phyloP scores from a whole-genome alignment of 2,888 invertebrate genomes.

The Drosophila dives region DNA sequence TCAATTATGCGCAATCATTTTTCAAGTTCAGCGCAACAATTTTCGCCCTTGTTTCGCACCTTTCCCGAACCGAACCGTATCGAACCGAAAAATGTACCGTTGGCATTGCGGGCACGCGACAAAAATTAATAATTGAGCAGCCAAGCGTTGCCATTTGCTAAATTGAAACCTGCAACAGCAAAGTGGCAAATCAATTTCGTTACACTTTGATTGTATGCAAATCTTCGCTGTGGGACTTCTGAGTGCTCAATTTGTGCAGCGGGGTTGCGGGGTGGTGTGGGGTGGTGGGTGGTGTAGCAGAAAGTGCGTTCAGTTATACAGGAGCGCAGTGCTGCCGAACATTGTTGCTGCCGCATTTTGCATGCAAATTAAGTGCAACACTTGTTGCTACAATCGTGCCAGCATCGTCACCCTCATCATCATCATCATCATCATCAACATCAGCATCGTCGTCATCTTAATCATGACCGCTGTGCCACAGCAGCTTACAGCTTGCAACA shows the following conservation, averaged over 20 bases:
- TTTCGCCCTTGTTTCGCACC: conserved; percentile 3
- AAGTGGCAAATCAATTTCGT: conserved; percentile 77
- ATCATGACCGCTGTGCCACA: conserved; percentile 19
- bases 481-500: conserved; percentile 13
- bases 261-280: accelerated
- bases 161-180: conserved; percentile 68
- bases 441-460: conserved; percentile 23
- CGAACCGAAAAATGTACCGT: neutral
- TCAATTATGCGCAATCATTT: conserved; percentile 79
- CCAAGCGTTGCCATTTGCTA: conserved; percentile 68
- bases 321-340: conserved; percentile 1
- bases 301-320: conserved; percentile 9
- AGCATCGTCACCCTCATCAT: conserved; percentile 18
- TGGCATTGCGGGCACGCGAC: conserved; percentile 70
- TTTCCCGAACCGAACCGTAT: neutral
- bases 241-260: conserved; percentile 7
- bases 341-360: conserved; percentile 60
- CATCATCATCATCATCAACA: conserved; percentile 12
- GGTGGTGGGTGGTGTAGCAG: no score
- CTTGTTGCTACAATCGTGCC: conserved; percentile 61
- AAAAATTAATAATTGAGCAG: conserved; percentile 77
- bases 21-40: conserved; percentile 64
- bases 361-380: conserved; percentile 77
- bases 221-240: conserved; percentile 59
- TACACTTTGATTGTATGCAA: conserved; percentile 78